Base-by-base conservation (phyloP, 2,888 invertebrate species). In the Melanotus villosus region DNA sequence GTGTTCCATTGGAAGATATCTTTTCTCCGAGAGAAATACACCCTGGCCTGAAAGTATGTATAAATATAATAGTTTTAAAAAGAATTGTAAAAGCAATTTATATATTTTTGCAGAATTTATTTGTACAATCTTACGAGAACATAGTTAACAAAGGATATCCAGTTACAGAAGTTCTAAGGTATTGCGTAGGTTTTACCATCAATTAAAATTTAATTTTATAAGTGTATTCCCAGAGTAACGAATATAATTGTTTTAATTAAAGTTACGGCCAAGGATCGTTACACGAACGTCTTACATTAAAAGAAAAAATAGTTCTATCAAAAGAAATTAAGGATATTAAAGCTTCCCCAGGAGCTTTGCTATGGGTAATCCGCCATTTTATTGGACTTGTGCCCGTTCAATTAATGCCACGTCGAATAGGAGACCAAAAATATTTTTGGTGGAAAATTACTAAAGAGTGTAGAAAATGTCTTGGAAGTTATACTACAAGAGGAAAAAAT, bases 331-430 rank as follows among this genome's bases (percentile, higher is more conserved):
- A 56, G 18, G 32, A 65, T 47, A 7, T 60, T 3, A 54, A 63
- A 32, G 50, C 67, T 43, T 16, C 71, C 1, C 71, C 73, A 7
- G 73, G 72, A 19, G 64, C 71, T 6, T 56, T 72, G 0, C 12
- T 77, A 0, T 74, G 73, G 71, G 62, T 72, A 14, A 45, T 77
- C 10, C 58, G 73, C 14, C 72, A 77, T 45, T 78, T 76, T 65
- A 43, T 77, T 19, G 76, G 74, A 1, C 68, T 73, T 18, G 43
- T 78, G 2, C 78, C 78, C 2, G 32, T 68, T 16, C 74, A 75
- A 16, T 36, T 77, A 26, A 32, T 77, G 19, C 71, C 78, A 2
- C 65, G 65, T 26, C 66, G 72, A 32, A 70, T 62, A 0, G 47
- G 75, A 19, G 64, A 63, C 10, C 10, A 64, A 18, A 47, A 66